Evolutionary conservation across 2,797 vertebrate species (phyloP), one percentile per base, ranked within the genome.

Genomic region (Lepilemur ruficaudatus): DNA sequence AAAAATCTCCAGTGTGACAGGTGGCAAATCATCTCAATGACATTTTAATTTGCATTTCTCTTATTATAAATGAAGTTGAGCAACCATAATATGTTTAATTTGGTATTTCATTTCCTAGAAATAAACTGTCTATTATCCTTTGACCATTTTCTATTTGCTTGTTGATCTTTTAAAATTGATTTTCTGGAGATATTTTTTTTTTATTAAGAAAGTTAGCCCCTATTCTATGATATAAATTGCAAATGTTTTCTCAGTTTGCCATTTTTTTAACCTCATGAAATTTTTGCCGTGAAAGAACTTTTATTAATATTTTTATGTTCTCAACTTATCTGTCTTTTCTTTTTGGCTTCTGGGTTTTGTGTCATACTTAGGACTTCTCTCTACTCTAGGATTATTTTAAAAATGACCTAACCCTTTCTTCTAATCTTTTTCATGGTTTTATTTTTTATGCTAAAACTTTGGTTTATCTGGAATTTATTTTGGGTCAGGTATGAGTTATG

Each of bases 101-200:
- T 92, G 35, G 9, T 81, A 63, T 93, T 96, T 91, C 13, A 69
- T 61, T 94, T 95, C 14, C 65, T 90, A 41, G 46, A 89, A 82
- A 87, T 79, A 80, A 20, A 72, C 6, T 48, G 7, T 55, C 75
- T 61, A 91, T 86, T 72, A 75, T 59, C n/a, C 20, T 80, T 78
- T 96, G n/a, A 63, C 17, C n/a, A 80, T 84, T 92, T 96, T 59
- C 30, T 41, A 38, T 32, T 86, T 84, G 18, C 30, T 30, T 59
- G 43, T 63, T 89, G 46, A n/a, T 79, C 7, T 84, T 86, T 84
- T 91, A 43, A 89, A 86, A 55, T 15, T 72, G 15, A 41, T 59
- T 87, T 91, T 81, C 38, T 43, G 22, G 43, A 65, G n/a, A 89
- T 43, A 11, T 73, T 92, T 87, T 93, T 69, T 57, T 23, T 14